Evolutionary conservation across 2,113 vertebrate genomes (phyloP).

Genomic region (Struthidea cinerea): DNA sequence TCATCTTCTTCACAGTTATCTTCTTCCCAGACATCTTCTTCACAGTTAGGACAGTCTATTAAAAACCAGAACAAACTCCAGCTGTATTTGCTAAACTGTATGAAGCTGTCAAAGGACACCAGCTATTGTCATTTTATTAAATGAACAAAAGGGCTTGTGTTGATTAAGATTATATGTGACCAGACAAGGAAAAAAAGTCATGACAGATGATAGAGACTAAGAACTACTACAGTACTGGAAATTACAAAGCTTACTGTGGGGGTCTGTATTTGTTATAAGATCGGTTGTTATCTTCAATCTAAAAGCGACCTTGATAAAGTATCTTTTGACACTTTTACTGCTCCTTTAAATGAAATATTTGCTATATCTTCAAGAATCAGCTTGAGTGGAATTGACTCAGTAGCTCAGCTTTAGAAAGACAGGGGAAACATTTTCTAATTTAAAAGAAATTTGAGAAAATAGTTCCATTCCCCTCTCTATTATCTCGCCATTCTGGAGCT

Average conservation of each 20-base stretch:
- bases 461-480: constrained; percentile 72
- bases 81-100: background rate
- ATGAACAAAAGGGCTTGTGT: background rate
- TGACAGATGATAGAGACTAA: background rate
- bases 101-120: background rate
- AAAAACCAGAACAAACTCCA: background rate
- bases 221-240: background rate
- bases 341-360: constrained; percentile 71
- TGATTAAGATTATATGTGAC: background rate
- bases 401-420: constrained; percentile 58
- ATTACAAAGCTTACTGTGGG: constrained; percentile 26
- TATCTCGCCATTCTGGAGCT: constrained; percentile 67
- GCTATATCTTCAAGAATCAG: constrained; percentile 63
- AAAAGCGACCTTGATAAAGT: constrained; percentile 66
- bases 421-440: constrained; percentile 79
- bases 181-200: background rate
- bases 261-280: constrained; percentile 51
- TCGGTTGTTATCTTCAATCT: constrained; percentile 51
- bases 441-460: constrained; percentile 85
- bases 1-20: background rate
- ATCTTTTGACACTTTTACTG: constrained; percentile 68
- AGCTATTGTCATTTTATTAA: background rate
- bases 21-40: background rate
- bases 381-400: constrained; percentile 57
- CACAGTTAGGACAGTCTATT: background rate